These are phyloP conservation scores for Punctoribates punctum DNA, from an alignment of 2,888 invertebrate genomes.

Conservation along the genomic window DNA sequence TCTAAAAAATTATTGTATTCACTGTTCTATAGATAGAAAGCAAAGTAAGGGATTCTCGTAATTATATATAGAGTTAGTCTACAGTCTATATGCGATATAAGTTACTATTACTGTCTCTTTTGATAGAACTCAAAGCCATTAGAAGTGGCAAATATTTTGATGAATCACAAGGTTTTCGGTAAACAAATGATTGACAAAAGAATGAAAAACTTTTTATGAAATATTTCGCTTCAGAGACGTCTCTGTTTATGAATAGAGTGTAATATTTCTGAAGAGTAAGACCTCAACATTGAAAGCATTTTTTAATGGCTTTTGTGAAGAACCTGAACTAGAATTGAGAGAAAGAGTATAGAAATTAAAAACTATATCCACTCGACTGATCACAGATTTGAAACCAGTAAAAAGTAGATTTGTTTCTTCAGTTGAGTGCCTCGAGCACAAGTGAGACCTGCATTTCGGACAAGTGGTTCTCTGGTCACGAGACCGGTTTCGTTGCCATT, in stretches of 20 bases:
- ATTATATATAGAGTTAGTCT: too few species aligned
- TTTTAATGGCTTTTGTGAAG: neutral
- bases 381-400: neutral
- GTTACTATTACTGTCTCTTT: neutral
- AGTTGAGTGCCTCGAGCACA: neutral
- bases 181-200: slow-evolving; percentile 6
- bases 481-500: slow-evolving; percentile 23
- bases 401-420: slow-evolving; percentile 31
- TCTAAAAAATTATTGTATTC: neutral
- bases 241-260: neutral
- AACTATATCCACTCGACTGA: slow-evolving; percentile 9
- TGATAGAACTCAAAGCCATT: neutral
- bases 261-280: neutral
- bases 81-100: too few species aligned
- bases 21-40: too few species aligned
- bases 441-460: slow-evolving; percentile 20
- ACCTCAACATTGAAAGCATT: slow-evolving; percentile 30
- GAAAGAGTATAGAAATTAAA: slow-evolving; percentile 19
- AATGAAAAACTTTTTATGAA: neutral
- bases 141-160: neutral
- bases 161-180: neutral
- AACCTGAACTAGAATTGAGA: slow-evolving; percentile 5
- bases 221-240: slow-evolving; percentile 1
- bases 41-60: too few species aligned
- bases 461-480: slow-evolving; percentile 22